These are phyloP conservation scores for Aspidoscelis tigris DNA, from an alignment of 2,113 vertebrate species.

Conservation along the genomic window DNA sequence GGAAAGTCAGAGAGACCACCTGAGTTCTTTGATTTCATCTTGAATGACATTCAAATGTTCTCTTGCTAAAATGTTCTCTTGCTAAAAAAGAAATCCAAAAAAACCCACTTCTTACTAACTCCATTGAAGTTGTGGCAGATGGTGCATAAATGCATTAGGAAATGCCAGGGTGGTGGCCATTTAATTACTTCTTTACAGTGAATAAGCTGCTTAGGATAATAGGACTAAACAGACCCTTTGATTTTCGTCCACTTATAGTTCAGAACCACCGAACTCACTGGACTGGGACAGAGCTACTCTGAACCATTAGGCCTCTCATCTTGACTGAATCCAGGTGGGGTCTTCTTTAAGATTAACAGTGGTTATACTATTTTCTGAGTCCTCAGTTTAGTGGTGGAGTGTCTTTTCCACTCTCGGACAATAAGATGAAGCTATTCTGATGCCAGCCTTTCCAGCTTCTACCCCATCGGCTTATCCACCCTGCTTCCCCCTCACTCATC, in stretches of 20 bases:
- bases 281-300: too few relatives aligned
- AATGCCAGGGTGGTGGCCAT: not conserved
- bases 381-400: too few relatives aligned
- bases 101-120: not conserved
- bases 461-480: too few relatives aligned
- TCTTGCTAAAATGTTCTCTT: conserved; percentile 2
- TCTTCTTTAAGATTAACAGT: too few relatives aligned
- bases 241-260: not conserved
- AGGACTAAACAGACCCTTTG: not conserved
- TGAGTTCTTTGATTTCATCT: conserved; percentile 1
- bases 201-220: not conserved
- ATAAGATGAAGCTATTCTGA: too few relatives aligned
- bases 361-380: too few relatives aligned
- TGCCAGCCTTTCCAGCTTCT: too few relatives aligned
- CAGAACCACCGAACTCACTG: too few relatives aligned
- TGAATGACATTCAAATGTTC: conserved; percentile 2
- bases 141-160: not conserved
- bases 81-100: not conserved
- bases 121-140: not conserved
- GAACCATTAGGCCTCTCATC: too few relatives aligned
- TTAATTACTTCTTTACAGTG: not conserved
- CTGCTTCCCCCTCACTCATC: too few relatives aligned
- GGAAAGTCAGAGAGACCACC: conserved; percentile 9
- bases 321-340: too few relatives aligned
- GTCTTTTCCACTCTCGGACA: too few relatives aligned